Evolutionary conservation across 2,888 invertebrate species (phyloP).

Genomic region (Leucophenga maculata): DNA sequence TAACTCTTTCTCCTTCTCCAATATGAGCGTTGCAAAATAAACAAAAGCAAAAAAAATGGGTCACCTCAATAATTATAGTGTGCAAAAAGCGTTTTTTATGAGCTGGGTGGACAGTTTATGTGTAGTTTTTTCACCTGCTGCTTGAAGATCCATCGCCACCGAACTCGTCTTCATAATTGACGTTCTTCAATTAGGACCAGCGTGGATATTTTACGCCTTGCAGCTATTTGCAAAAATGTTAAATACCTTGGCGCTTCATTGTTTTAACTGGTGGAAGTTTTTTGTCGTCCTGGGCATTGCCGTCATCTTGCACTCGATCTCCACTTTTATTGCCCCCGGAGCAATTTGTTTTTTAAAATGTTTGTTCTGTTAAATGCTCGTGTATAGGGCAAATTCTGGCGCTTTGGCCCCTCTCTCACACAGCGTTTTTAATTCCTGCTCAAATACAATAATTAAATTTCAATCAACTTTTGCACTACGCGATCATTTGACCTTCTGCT

Average conservation of each 20-base stretch:
- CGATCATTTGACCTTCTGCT: background rate
- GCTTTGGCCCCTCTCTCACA: too few species aligned
- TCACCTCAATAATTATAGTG: conserved; percentile 64
- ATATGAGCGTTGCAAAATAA: background rate
- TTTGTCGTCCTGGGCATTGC: conserved; percentile 23
- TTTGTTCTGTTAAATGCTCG: too few species aligned
- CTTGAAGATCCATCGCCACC: conserved; percentile 26
- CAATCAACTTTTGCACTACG: conserved; percentile 43
- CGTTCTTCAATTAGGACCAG: conserved; percentile 33
- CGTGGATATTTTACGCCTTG: conserved; percentile 65
- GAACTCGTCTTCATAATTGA: background rate
- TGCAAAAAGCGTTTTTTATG: conserved; percentile 55
- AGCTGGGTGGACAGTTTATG: conserved; percentile 67
- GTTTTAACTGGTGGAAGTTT: conserved; percentile 5
- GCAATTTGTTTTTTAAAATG: too few species aligned
- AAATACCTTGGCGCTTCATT: conserved; percentile 43
- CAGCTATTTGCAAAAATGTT: conserved; percentile 63
- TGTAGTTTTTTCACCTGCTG: conserved; percentile 69
- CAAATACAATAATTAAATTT: conserved; percentile 45
- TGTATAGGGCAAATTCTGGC: too few species aligned
- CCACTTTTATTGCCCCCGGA: too few species aligned
- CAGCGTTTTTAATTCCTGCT: conserved; percentile 42
- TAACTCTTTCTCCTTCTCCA: background rate
- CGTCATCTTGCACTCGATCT: too few species aligned
- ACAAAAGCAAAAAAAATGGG: conserved; percentile 62